phyloP scores from a whole-genome alignment of 2,888 invertebrate species.

The Drosophila mercatorum region DNA sequence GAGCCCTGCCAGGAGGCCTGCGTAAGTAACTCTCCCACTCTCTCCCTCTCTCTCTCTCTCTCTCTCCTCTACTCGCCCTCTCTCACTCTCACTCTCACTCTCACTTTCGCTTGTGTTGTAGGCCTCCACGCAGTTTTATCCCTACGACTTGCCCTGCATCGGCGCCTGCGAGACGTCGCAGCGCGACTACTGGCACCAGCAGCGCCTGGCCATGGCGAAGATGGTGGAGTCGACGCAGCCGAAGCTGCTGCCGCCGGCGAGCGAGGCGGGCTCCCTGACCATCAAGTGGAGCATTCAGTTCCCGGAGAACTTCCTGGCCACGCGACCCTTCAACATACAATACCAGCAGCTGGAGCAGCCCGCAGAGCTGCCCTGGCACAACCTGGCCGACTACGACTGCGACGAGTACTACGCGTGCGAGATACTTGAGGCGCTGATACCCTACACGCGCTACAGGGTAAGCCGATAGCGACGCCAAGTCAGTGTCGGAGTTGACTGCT shows the following conservation, averaged over 20 bases:
- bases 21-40: conserved; percentile 87
- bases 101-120: conserved; percentile 14
- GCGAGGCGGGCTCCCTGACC: conserved; percentile 52
- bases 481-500: background rate
- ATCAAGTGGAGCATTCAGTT: conserved; percentile 77
- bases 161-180: conserved; percentile 81
- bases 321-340: conserved; percentile 79
- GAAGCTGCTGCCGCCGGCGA: conserved; percentile 42
- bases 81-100: too few species aligned
- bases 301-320: conserved; percentile 73
- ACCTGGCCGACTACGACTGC: conserved; percentile 86
- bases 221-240: conserved; percentile 63
- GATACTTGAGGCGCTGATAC: conserved; percentile 90
- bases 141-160: conserved; percentile 82
- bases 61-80: too few species aligned
- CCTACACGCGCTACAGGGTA: conserved; percentile 96
- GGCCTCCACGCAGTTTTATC: conserved; percentile 75
- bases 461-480: conserved; percentile 36
- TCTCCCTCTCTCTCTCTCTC: background rate
- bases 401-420: conserved; percentile 87
- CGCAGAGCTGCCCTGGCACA: conserved; percentile 89
- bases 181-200: conserved; percentile 75
- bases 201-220: conserved; percentile 65
- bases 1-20: conserved; percentile 92
- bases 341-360: conserved; percentile 86